Base-by-base conservation (phyloP, 2,888 invertebrate genomes). In the Leptinotarsa haldemani region DNA sequence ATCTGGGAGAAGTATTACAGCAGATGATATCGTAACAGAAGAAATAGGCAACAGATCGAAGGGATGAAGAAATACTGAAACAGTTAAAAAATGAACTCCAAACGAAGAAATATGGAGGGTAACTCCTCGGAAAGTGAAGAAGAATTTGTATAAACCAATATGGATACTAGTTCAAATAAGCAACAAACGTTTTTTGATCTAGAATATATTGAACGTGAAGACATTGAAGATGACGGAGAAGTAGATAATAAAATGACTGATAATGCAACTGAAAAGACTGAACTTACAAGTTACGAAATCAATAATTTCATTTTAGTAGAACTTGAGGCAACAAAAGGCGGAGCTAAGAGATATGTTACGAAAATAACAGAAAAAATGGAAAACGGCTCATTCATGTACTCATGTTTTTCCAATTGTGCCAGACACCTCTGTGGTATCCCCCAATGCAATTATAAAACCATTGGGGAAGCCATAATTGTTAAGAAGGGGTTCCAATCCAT, bases 1-100 rank as follows among this genome's bases (percentile, higher is more conserved):
- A 66, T 30, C 69, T 22, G 65, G 65, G 47, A 73, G 64, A 65
- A 73, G 69, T 47, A 73, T 73, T 30, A 46, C 69, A 40, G 7
- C 30, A 52, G 48, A 65, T 48, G 65, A 69, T 46, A 69, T 30
- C 30, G 12, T 18, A 18, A 56, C 52, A 70, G 30, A 64, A 22
- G 0, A 70, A 63, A 30, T 61, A 13, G 64, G 64, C 16, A 64
- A 46, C n/a, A 18, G 15, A 64, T 64, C 4, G 1, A 61, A 61
- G 64, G 64, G 16, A 40, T 64, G 9, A 40, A 61, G 25, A 9
- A 61, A 61, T 13, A 61, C 61, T 61, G 22, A 61, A 61, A 25
- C 61, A 25, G 61, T 61, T n/a, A 61, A 22, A 12, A 61, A 61
- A 4, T 61, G 1, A 61, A 61, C 61, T 64, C 12, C 2, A 52